Conservation (phyloP, 2,888 invertebrate genomes). For the Papilio demoleus region DNA sequence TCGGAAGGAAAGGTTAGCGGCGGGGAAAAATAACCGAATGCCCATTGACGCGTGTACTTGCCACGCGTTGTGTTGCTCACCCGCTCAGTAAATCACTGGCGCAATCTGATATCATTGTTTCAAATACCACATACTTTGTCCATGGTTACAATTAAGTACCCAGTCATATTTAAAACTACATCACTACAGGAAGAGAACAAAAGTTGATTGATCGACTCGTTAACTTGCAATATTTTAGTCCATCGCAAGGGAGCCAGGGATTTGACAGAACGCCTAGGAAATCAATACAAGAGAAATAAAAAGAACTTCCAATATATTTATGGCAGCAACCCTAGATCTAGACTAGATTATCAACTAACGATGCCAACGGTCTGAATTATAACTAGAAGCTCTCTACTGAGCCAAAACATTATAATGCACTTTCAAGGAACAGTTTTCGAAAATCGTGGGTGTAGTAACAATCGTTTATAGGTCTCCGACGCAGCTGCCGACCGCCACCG, state of each 20-base stretch:
- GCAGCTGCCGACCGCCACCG: constrained; percentile 76
- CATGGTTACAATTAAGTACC: neutral
- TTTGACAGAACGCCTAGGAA: too few species aligned
- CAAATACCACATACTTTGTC: constrained; percentile 4
- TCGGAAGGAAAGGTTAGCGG: constrained; percentile 64
- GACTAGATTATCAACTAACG: too few species aligned
- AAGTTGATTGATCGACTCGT: neutral
- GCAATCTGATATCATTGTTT: constrained; percentile 44
- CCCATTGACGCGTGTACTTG: constrained; percentile 63
- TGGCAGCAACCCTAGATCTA: too few species aligned
- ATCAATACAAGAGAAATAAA: too few species aligned
- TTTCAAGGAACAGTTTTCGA: constrained; percentile 52
- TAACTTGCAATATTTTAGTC: constrained; percentile 1
- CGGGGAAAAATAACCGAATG: constrained; percentile 67
- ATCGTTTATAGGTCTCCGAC: constrained; percentile 77
- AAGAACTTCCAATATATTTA: too few species aligned
- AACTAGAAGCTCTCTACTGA: constrained; percentile 14
- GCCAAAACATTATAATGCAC: constrained; percentile 56
- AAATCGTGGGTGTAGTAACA: constrained; percentile 69
- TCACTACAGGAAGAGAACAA: constrained; percentile 8
- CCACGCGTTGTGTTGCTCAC: constrained; percentile 68
- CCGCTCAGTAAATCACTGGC: constrained; percentile 42
- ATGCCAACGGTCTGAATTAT: too few species aligned
- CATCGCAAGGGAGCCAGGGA: too few species aligned
- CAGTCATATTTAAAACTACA: constrained; percentile 38